Evolutionary conservation across 2,797 vertebrate genomes (phyloP).

Genomic region (Alauda arvensis): DNA sequence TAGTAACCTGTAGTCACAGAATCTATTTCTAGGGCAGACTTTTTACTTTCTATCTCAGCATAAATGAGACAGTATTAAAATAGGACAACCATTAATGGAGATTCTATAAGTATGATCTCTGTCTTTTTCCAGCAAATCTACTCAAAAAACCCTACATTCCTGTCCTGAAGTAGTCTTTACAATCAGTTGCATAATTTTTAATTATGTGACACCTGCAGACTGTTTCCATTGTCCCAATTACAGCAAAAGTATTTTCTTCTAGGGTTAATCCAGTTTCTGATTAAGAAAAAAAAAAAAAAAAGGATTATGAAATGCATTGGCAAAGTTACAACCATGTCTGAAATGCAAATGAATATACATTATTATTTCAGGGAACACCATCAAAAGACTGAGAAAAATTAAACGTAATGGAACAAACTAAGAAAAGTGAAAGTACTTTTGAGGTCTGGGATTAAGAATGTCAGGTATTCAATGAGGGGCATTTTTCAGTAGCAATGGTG

Average conservation of each 20-base stretch:
- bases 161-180: neutral
- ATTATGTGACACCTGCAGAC: neutral
- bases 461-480: neutral
- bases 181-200: neutral
- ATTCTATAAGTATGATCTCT: neutral
- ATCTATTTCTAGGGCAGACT: neutral
- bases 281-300: neutral
- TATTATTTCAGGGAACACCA: neutral
- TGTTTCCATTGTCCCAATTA: neutral
- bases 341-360: neutral
- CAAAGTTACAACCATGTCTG: neutral
- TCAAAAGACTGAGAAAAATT: neutral
- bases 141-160: fast-evolving
- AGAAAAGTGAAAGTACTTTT: neutral
- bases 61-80: neutral
- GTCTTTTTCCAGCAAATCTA: neutral
- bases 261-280: neutral
- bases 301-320: neutral
- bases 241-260: neutral
- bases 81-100: neutral
- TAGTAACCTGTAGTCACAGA: neutral
- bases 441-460: neutral
- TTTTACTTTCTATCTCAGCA: neutral
- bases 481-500: neutral
- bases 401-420: neutral